Conservation (phyloP, 2,797 vertebrate genomes). For the Microhierax caerulescens region DNA sequence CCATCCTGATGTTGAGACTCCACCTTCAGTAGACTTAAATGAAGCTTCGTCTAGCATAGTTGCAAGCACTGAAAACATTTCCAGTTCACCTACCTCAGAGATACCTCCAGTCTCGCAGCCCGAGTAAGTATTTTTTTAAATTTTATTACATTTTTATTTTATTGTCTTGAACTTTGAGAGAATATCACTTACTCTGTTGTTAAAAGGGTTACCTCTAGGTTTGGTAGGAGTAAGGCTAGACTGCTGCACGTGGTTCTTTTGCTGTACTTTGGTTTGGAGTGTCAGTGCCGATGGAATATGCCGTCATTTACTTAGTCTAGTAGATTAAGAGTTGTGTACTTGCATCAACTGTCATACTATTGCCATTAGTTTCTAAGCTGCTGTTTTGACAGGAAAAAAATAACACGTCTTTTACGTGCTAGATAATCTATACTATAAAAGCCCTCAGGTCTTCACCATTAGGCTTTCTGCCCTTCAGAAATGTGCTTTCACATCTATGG, state of each 20-base stretch:
- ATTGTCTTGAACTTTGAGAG: background rate
- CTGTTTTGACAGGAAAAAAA: background rate
- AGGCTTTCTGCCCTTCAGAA: background rate
- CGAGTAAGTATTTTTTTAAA: constrained; percentile 77
- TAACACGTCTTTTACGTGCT: background rate
- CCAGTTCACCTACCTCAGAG: constrained; percentile 92
- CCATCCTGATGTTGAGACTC: constrained; percentile 68
- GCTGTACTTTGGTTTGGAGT: background rate
- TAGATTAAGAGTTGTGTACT: background rate
- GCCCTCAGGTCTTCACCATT: background rate
- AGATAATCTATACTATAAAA: background rate
- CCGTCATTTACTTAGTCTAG: background rate
- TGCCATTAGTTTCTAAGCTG: background rate
- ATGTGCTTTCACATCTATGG: background rate
- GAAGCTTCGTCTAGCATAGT: constrained; percentile 64
- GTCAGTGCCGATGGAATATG: background rate
- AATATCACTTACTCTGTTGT: background rate
- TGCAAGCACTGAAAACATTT: constrained; percentile 80
- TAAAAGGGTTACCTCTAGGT: background rate
- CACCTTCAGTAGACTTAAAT: constrained; percentile 60
- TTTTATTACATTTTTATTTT: background rate
- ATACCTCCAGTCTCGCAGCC: constrained; percentile 75
- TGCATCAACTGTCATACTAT: background rate
- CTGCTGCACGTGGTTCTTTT: background rate
- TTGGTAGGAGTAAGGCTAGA: background rate